These are phyloP conservation scores for Poeciliopsis prolifica DNA, from an alignment of 2,113 vertebrate species.

Conservation along the genomic window DNA sequence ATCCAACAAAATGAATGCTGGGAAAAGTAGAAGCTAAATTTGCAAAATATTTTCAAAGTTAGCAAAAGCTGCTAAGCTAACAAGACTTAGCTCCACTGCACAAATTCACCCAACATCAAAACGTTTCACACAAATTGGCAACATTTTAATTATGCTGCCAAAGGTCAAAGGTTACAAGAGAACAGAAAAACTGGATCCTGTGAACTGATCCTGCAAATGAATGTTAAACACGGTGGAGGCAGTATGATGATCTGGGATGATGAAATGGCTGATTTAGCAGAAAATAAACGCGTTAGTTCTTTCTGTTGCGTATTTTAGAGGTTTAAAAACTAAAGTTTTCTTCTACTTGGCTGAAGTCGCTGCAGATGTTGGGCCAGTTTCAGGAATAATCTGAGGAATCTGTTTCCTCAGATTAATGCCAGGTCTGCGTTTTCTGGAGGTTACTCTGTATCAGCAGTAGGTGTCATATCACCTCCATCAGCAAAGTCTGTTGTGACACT, in stretches of 20 bases:
- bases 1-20: too few species aligned
- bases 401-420: background rate
- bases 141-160: too few species aligned
- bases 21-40: too few species aligned
- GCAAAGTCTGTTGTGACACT: slow-evolving; percentile 83
- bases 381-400: background rate
- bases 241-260: background rate
- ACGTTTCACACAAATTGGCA: too few species aligned
- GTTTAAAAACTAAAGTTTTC: background rate
- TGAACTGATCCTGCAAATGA: background rate
- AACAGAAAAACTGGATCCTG: background rate
- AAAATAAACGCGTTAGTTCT: too few species aligned
- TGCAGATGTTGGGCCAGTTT: background rate
- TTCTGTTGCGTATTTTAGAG: too few species aligned
- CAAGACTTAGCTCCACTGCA: too few species aligned
- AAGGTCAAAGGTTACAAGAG: background rate
- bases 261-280: too few species aligned
- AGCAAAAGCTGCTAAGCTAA: too few species aligned
- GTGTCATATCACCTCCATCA: slow-evolving; percentile 77
- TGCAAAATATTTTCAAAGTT: too few species aligned
- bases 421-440: background rate
- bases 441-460: slow-evolving; percentile 22
- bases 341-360: background rate
- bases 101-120: too few species aligned
- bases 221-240: background rate